Evolutionary conservation across 2,888 invertebrate species (phyloP).

Genomic region (Corbicula japonica): DNA sequence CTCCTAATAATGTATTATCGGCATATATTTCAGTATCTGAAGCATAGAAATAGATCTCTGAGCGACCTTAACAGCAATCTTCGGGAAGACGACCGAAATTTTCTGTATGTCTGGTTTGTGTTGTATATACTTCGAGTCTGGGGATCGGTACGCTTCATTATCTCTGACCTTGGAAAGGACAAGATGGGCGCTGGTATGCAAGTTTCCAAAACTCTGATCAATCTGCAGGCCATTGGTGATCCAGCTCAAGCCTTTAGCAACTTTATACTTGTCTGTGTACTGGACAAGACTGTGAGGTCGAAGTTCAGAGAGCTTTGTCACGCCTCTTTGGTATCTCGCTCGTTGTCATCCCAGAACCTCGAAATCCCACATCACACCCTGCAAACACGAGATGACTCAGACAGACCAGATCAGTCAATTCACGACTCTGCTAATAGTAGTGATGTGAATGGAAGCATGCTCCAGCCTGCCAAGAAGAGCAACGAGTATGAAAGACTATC

Average conservation of each 20-base stretch:
- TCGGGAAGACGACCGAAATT: constrained; percentile 59
- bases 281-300: constrained; percentile 48
- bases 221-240: constrained; percentile 63
- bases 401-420: not conserved
- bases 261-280: constrained; percentile 59
- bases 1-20: too few species aligned
- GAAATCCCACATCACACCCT: not conserved
- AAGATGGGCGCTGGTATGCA: not conserved
- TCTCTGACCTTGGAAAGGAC: not conserved
- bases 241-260: constrained; percentile 63
- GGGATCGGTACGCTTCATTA: constrained; percentile 63
- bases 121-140: constrained; percentile 59
- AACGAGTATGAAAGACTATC: too few species aligned
- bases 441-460: too few species aligned
- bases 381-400: not conserved
- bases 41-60: constrained; percentile 6
- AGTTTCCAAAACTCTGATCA: constrained; percentile 23
- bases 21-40: constrained; percentile 23
- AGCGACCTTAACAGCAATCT: constrained; percentile 32
- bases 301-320: not conserved
- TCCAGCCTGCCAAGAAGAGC: too few species aligned
- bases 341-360: not conserved
- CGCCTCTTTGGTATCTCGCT: not conserved
- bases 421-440: too few species aligned
- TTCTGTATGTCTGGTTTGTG: constrained; percentile 59